phyloP scores from a whole-genome alignment of 1,140 invertebrate genomes.

The Nebria ingens region DNA sequence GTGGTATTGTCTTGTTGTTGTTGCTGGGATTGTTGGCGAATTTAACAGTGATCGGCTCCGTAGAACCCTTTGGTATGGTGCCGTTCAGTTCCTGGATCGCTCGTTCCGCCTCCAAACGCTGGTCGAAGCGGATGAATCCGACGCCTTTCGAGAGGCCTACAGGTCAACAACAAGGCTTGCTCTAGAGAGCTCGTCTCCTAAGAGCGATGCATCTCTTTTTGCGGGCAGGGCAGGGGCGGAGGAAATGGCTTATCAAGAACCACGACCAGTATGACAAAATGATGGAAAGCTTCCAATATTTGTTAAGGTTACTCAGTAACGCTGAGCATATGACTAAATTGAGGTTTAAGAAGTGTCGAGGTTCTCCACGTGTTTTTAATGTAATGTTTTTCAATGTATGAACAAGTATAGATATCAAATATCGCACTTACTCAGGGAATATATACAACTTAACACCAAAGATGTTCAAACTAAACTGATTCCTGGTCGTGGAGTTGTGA shows the following conservation, averaged over 20 bases:
- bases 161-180: constrained; percentile 3
- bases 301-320: no score
- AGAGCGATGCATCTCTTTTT: no score
- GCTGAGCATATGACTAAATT: no score
- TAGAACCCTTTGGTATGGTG: constrained; percentile 88
- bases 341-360: no score
- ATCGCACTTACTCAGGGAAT: no score
- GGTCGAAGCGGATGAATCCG: constrained; percentile 98
- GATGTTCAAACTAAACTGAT: no score
- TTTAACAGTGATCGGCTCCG: constrained; percentile 97
- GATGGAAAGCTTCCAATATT: no score
- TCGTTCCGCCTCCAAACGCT: constrained; percentile 91
- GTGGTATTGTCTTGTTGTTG: constrained; percentile 82
- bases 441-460: no score
- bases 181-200: constrained; percentile 1
- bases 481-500: no score
- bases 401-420: no score
- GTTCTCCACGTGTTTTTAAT: background rate
- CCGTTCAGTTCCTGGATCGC: constrained; percentile 98
- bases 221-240: background rate
- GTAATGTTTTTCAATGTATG: background rate
- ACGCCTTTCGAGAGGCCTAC: constrained; percentile 95
- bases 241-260: no score
- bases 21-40: constrained; percentile 99
- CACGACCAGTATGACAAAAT: no score